Evolutionary conservation across 2,888 invertebrate species (phyloP), one percentile per base, ranked within the genome.

Genomic region (Rhimphoctona megacephalus): DNA sequence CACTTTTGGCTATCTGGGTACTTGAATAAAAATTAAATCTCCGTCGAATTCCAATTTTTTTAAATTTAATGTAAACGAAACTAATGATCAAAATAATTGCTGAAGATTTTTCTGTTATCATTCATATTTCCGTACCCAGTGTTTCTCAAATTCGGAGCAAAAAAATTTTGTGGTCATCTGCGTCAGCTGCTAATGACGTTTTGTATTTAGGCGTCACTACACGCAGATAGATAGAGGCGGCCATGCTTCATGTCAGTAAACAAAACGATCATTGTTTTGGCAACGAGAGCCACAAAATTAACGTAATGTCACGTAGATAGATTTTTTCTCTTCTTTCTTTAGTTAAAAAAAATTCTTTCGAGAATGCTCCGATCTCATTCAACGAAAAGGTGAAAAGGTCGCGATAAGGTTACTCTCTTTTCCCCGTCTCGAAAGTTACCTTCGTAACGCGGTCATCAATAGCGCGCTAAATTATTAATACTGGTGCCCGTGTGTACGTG

Each of bases 181-280:
- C 36, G 14, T 43, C 43, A 43, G 43, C 43, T 43, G 57, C 43
- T 46, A 43, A 25, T 74, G 61, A 30, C 74, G 43, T 61, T 39
- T 43, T 36, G n/a, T 3, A n/a, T 22, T 33, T 14, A 61, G 72
- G 81, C 36, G 83, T 72, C 76, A 52, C 66, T 69, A 66, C 43
- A 8, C n/a, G 49, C 49, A 14, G 19, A 1, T 7, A 43, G 30
- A 69, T 22, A 52, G 70, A 61, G 83, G 73, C 84, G 86, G 86
- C 86, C 81, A 86, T 86, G 86, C 81, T 78, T 78, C 19, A 78
- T 73, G 49, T 36, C 69, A 30, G 78, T 86, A 86, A 87, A 85
- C 86, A 85, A 87, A 85, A 85, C 70, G 86, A 86, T 88, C 81
- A 61, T 84, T 80, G 57, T 85, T 89, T 88, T 89, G 88, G 81